Evolutionary conservation across 2,888 invertebrate genomes (phyloP), one percentile per base, ranked within the genome.

Genomic region (Coelinius sp.): DNA sequence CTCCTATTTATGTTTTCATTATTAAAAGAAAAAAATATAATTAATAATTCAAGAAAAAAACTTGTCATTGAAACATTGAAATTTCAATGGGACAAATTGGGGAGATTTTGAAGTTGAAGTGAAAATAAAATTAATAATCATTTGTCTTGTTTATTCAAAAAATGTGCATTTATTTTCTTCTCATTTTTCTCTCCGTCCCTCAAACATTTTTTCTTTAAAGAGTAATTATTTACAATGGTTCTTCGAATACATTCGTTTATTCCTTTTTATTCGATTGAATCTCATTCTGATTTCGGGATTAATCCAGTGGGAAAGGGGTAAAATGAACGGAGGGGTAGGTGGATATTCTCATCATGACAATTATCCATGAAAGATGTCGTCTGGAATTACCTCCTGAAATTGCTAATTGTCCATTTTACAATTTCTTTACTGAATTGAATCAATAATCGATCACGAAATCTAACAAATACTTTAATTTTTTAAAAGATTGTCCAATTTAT

Each of bases 61-160:
- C n/a, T n/a, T n/a, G n/a, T n/a, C n/a, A n/a, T n/a, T n/a, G n/a
- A n/a, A n/a, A n/a, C n/a, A n/a, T n/a, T n/a, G n/a, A n/a, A n/a
- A 86, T 86, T 86, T 86, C 85, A 86, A 85, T 85, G 83, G 85
- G 84, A 84, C n/a, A n/a, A n/a, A n/a, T 79, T 81, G 82, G 83
- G 35, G 75, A 77, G 71, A 79, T 77, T 77, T 78, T 77, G 73
- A 59, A 71, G 53, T 63, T 68, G 73, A 68, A 66, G 67, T 74
- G 72, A 67, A 38, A 66, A 63, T 20, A 69, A 24, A 22, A 59
- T 8, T 17, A 10, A 63, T 22, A 31, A 20, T 66, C 12, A 53
- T 17, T 59, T 25, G 12, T 49, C 41, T 44, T 10, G 7, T 49
- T 62, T 63, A 6, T 46, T 12, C 41, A 41, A 41, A 41, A 41